These are phyloP conservation scores for Ischnus inquisitorius DNA, from an alignment of 2,888 invertebrate genomes.

Conservation along the genomic window DNA sequence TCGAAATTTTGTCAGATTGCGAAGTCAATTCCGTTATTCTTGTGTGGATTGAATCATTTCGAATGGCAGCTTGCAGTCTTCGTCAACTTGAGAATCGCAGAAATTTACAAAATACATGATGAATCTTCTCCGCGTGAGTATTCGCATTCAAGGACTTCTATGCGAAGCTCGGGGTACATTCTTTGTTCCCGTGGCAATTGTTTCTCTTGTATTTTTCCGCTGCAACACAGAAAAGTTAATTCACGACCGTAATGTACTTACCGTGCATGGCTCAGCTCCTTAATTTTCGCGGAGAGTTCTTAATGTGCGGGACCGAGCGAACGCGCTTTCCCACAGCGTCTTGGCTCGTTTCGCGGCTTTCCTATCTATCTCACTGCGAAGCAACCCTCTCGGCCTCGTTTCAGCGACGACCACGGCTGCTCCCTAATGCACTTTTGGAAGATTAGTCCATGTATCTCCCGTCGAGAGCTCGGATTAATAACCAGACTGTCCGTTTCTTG, in stretches of 20 bases:
- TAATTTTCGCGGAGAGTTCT: conserved; percentile 53
- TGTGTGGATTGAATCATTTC: too few relatives aligned
- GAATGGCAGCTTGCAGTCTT: too few relatives aligned
- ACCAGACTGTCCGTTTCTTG: conserved; percentile 51
- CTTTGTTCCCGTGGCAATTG: neutral
- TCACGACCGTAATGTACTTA: conserved; percentile 24
- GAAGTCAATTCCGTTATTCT: neutral
- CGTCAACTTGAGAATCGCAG: neutral
- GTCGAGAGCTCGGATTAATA: conserved; percentile 62
- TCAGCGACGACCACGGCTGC: conserved; percentile 39
- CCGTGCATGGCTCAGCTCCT: conserved; percentile 21
- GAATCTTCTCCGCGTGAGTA: neutral
- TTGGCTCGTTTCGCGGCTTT: conserved; percentile 49
- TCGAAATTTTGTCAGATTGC: neutral
- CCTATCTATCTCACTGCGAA: conserved; percentile 55
- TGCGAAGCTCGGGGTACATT: neutral
- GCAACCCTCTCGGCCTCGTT: conserved; percentile 59
- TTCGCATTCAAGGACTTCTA: neutral
- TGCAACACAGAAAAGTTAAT: conserved; percentile 13
- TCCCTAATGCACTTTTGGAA: conserved; percentile 79
- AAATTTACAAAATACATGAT: neutral
- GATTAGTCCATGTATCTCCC: conserved; percentile 81
- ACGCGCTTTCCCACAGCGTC: conserved; percentile 45
- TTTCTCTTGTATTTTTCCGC: neutral
- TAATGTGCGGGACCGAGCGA: conserved; percentile 53